Percentiles rank a stretch among this genome's conserved stretches.
Conservation (phyloP, 2,888 invertebrate genomes). For the Neoitamus cyanurus region DNA sequence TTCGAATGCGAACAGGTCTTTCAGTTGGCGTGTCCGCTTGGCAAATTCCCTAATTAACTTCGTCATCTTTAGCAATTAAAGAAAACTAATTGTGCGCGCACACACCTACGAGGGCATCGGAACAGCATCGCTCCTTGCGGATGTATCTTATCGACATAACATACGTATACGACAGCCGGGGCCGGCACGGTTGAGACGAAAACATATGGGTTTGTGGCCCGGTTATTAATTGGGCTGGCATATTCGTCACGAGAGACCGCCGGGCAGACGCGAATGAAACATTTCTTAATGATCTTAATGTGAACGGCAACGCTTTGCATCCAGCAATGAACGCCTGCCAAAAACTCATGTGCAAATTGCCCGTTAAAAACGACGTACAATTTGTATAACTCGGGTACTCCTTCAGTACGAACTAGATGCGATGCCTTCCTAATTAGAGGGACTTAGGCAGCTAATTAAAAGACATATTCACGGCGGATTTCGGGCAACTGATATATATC, state of each 20-base stretch:
- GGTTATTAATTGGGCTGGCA: constrained; percentile 44
- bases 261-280: constrained; percentile 37
- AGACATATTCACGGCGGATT: constrained; percentile 10
- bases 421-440: constrained; percentile 32
- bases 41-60: constrained; percentile 47
- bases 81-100: constrained; percentile 43
- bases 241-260: constrained; percentile 43
- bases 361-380: constrained; percentile 49
- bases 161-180: neutral
- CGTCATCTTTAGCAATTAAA: constrained; percentile 45
- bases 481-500: constrained; percentile 16
- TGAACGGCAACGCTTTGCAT: constrained; percentile 31
- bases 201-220: constrained; percentile 9
- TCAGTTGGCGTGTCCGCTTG: constrained; percentile 39
- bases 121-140: neutral
- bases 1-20: neutral
- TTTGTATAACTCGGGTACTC: constrained; percentile 29
- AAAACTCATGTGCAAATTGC: constrained; percentile 46
- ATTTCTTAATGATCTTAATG: constrained; percentile 45
- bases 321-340: constrained; percentile 44
- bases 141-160: neutral
- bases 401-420: neutral
- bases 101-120: constrained; percentile 10
- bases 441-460: constrained; percentile 44
- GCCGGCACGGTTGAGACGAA: neutral